phyloP scores from a whole-genome alignment of 2,113 vertebrate species.

The Tor tambroides region DNA sequence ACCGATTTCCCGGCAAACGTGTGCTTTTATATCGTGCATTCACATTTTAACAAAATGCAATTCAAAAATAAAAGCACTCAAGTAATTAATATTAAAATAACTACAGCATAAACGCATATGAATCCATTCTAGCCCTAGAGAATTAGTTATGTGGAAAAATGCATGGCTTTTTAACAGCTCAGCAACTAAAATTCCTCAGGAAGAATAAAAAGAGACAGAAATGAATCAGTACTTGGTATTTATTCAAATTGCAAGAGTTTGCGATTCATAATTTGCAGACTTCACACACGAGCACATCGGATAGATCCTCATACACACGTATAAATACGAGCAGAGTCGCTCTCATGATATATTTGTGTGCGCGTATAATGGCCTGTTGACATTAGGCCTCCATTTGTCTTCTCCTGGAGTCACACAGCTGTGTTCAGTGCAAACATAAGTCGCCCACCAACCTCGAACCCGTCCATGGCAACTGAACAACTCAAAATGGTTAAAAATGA shows the following conservation, averaged over 20 bases:
- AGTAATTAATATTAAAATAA: not conserved
- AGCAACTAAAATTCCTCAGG: not conserved
- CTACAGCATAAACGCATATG: not conserved
- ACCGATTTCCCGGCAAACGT: slow-evolving; percentile 68
- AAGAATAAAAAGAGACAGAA: not conserved
- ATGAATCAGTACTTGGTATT: not conserved
- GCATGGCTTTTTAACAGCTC: not conserved
- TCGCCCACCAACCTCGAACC: slow-evolving; percentile 58
- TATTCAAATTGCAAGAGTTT: not conserved
- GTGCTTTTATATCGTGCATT: slow-evolving; percentile 8
- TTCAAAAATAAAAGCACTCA: not conserved
- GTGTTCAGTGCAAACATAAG: slow-evolving; percentile 73
- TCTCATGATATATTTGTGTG: slow-evolving; percentile 42
- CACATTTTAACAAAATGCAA: not conserved
- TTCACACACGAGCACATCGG: not conserved
- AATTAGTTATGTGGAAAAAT: not conserved
- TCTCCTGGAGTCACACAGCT: slow-evolving; percentile 68
- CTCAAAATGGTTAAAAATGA: slow-evolving; percentile 9
- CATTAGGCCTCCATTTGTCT: slow-evolving; percentile 59
- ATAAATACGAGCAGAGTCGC: not conserved
- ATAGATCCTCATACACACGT: not conserved
- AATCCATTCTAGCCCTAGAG: not conserved
- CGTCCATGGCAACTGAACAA: not conserved
- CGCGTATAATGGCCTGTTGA: slow-evolving; percentile 66
- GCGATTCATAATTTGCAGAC: not conserved